These are phyloP conservation scores for Rhaphigaster nebulosa DNA, from an alignment of 2,888 invertebrate species.

Conservation along the genomic window DNA sequence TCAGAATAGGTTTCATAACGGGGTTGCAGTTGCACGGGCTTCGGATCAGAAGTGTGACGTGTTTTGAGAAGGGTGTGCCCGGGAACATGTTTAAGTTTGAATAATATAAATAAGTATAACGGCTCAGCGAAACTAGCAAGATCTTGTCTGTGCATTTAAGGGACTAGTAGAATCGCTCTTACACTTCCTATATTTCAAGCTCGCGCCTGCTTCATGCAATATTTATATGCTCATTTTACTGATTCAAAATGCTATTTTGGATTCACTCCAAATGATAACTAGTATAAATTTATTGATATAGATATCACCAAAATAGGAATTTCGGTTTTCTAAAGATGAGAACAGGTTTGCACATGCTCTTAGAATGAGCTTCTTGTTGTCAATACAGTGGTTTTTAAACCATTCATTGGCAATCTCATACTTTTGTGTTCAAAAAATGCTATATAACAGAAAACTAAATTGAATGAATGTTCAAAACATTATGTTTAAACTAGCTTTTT, in stretches of 20 bases:
- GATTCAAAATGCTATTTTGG: not conserved
- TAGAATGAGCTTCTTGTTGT: no score
- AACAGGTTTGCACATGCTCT: no score
- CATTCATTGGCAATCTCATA: no score
- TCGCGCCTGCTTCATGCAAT: not conserved
- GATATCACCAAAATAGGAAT: no score
- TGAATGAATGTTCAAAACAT: no score
- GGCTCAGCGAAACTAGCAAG: not conserved
- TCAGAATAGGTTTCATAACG: slow-evolving; percentile 38
- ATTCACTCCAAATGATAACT: not conserved
- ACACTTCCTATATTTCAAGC: not conserved
- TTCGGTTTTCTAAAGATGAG: no score
- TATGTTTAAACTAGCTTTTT: no score
- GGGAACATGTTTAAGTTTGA: not conserved
- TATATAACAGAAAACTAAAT: no score
- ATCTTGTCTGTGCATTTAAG: not conserved
- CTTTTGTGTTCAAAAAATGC: no score
- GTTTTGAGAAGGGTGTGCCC: slow-evolving; percentile 1
- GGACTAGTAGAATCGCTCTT: not conserved
- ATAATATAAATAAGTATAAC: slow-evolving; percentile 1
- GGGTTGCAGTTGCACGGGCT: not conserved
- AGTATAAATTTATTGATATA: no score
- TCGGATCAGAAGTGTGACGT: not conserved
- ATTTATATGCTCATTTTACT: not conserved
- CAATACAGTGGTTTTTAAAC: no score